Conservation (phyloP, 2,797 vertebrate genomes). For the Ctenopoma kingsleyae region DNA sequence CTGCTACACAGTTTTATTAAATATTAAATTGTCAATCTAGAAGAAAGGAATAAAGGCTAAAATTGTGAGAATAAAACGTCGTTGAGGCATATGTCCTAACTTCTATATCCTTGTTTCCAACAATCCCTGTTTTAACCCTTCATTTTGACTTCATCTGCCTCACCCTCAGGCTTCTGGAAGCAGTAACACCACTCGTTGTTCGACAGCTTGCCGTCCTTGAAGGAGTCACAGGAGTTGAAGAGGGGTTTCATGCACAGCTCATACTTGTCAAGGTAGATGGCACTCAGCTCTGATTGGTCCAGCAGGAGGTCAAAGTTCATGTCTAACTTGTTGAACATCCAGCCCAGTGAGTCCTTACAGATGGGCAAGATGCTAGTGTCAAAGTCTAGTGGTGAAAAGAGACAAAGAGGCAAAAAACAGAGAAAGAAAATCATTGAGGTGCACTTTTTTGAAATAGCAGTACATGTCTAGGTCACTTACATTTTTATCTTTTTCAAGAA, state of each 20-base stretch:
- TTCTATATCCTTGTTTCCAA: background rate
- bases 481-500: constrained; percentile 23
- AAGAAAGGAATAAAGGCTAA: background rate
- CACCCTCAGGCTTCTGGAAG: constrained; percentile 90
- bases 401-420: background rate
- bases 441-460: constrained; percentile 14
- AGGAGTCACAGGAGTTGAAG: constrained; percentile 98
- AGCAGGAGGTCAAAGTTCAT: constrained; percentile 98
- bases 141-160: background rate
- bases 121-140: background rate
- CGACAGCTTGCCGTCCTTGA: constrained; percentile 97
- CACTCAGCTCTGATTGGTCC: constrained; percentile 95
- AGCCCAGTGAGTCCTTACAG: constrained; percentile 97
- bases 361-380: constrained; percentile 98
- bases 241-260: constrained; percentile 96
- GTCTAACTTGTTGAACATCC: constrained; percentile 99
- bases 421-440: constrained; percentile 1
- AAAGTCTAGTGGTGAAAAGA: constrained; percentile 84
- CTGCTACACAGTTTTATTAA: no score
- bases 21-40: no score
- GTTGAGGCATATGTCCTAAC: background rate
- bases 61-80: background rate
- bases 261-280: constrained; percentile 96
- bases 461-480: constrained; percentile 11
- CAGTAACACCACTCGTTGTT: constrained; percentile 99